Base-by-base conservation (phyloP, 1,140 invertebrate species). In the Drosophila littoralis region DNA sequence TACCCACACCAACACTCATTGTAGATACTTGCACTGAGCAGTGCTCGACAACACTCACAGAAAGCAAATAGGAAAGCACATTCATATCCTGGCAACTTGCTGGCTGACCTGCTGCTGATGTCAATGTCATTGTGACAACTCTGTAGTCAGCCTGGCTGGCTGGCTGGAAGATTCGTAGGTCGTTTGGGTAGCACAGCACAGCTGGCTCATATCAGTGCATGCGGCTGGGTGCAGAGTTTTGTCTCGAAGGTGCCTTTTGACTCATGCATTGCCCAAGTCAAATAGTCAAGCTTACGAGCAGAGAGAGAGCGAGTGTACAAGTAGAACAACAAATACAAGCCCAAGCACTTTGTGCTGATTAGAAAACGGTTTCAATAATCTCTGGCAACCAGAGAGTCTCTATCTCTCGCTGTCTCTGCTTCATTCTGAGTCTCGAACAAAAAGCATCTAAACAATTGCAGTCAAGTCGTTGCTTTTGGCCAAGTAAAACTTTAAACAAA, bases 281-380 rank as follows among this genome's bases (percentile, higher is more conserved):
- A 83, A 65, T 65, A 68, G 82, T 67, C 65, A 67, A 74, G 73
- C 77, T 81, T 85, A 84, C 67, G 63, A 45, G 38, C 63, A 45
- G 59, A 45, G n/a, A 12, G 45, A 12, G 22, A 12, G 1, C 6
- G 46, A 65, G n/a, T 35, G 15, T 10, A 51, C 57, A 40, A 61
- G 48, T 54, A 40, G 13, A 7, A 40, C 40, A 61, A 74, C 58
- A 50, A 63, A 40, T 58, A 36, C 35, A 67, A 59, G 13, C 33
- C 36, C 64, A 40, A 86, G 83, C 84, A 88, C 84, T 88, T 75
- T 88, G 74, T 80, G 64, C 81, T 88, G 84, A 88, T 88, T 88
- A 88, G 83, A 88, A 88, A 88, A 89, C 59, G 57, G 68, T 88
- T 83, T 83, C 84, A 86, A 86, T 83, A 86, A 88, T 86, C 77